A percentile compares a stretch with the other conserved stretches of the same genome.
These are phyloP conservation scores for Metalampra italica DNA, from an alignment of 2,888 invertebrate species.

Conservation along the genomic window DNA sequence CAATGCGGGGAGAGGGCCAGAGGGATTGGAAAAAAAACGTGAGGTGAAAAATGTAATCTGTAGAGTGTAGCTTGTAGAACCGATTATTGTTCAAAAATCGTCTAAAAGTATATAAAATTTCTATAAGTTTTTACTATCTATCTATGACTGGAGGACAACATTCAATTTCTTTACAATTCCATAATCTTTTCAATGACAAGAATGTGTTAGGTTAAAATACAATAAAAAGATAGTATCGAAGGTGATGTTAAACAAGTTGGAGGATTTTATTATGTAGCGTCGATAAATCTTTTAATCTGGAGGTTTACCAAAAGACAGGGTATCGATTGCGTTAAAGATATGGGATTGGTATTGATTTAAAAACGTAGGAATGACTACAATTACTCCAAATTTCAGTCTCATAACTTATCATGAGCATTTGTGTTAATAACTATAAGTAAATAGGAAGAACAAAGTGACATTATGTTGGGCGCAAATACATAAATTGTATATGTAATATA, in stretches of 20 bases:
- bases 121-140: too few relatives aligned
- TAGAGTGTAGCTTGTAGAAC: too few relatives aligned
- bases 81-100: too few relatives aligned
- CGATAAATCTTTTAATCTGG: conserved; percentile 30
- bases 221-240: background rate
- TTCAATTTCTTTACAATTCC: too few relatives aligned
- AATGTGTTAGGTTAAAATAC: background rate
- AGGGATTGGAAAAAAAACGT: conserved; percentile 1
- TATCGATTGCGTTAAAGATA: conserved; percentile 27
- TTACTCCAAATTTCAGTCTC: too few relatives aligned
- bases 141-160: too few relatives aligned
- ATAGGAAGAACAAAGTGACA: background rate
- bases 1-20: conserved; percentile 27
- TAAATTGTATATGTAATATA: too few relatives aligned
- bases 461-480: too few relatives aligned
- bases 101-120: too few relatives aligned
- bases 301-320: conserved; percentile 17
- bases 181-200: background rate
- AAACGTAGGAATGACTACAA: too few relatives aligned
- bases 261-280: background rate
- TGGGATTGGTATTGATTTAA: background rate
- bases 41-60: background rate
- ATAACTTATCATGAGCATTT: too few relatives aligned
- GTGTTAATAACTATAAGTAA: too few relatives aligned
- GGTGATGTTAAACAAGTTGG: conserved; percentile 3